phyloP scores from a whole-genome alignment of 1,140 invertebrate species.

The Coenobita brevimanus region DNA sequence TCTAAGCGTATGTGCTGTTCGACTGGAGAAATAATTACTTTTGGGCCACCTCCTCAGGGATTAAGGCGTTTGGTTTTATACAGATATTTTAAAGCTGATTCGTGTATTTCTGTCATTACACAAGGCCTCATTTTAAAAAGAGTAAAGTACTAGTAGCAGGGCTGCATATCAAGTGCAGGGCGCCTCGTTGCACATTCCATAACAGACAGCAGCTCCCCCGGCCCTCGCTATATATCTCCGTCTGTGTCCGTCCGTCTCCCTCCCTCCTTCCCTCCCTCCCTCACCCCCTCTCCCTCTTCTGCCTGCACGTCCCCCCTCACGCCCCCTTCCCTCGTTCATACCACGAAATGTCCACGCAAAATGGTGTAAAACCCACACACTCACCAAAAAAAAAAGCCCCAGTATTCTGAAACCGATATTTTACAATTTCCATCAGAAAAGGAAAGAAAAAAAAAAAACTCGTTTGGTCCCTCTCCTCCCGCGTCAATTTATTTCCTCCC shows the following conservation, averaged over 20 bases:
- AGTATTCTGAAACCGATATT: constrained; percentile 7
- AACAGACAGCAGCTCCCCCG: background rate
- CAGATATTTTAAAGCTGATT: no score
- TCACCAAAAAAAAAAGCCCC: background rate
- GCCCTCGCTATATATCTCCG: background rate
- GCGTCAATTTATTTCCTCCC: constrained; percentile 41
- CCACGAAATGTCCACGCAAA: constrained; percentile 43
- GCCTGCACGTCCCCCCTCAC: background rate
- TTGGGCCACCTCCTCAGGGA: no score
- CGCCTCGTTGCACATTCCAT: no score
- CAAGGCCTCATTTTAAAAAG: no score
- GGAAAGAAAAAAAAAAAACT: constrained; percentile 14
- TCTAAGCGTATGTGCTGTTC: no score
- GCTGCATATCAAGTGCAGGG: no score
- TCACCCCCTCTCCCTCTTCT: background rate
- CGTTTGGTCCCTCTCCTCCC: constrained; percentile 25
- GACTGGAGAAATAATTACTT: no score
- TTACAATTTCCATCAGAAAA: constrained; percentile 32
- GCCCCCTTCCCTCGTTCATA: constrained; percentile 31
- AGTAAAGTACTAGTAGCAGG: no score
- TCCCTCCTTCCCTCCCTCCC: background rate
- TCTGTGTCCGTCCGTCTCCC: background rate
- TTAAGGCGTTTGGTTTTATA: no score
- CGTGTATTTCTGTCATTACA: no score
- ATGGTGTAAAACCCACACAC: constrained; percentile 40